Conservation (phyloP, 2,113 vertebrate genomes). For the Phaethon lepturus region DNA sequence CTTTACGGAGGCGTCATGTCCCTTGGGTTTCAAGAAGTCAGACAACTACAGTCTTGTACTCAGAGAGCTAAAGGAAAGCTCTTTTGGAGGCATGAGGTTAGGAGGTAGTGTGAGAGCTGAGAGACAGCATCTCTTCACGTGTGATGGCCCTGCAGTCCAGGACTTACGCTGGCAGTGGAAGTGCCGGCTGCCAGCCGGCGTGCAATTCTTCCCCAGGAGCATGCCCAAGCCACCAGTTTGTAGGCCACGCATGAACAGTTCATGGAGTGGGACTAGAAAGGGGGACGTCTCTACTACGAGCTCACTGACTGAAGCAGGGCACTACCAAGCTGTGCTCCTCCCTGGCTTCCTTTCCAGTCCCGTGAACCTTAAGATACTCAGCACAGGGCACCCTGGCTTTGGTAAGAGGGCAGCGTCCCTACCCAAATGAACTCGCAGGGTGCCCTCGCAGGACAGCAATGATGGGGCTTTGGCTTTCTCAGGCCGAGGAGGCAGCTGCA, state of each 20-base stretch:
- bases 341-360: background rate
- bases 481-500: background rate
- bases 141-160: background rate
- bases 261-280: background rate
- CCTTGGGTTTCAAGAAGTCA: background rate
- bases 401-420: background rate
- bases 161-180: background rate
- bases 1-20: background rate
- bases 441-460: background rate
- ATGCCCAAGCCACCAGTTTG: background rate
- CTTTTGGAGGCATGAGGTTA: background rate
- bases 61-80: background rate
- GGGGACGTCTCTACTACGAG: accelerated
- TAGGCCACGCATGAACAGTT: background rate
- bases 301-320: background rate
- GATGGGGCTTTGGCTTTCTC: background rate
- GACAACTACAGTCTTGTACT: background rate
- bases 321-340: background rate
- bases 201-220: background rate
- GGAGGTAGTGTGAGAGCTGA: background rate
- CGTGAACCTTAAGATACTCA: background rate
- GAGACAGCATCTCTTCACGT: background rate
- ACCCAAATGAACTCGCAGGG: background rate
- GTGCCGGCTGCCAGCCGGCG: background rate
- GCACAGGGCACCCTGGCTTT: background rate